Conservation (phyloP, 35 echinoderm and acorn worm genomes). For the Lytechinus variegatus region DNA sequence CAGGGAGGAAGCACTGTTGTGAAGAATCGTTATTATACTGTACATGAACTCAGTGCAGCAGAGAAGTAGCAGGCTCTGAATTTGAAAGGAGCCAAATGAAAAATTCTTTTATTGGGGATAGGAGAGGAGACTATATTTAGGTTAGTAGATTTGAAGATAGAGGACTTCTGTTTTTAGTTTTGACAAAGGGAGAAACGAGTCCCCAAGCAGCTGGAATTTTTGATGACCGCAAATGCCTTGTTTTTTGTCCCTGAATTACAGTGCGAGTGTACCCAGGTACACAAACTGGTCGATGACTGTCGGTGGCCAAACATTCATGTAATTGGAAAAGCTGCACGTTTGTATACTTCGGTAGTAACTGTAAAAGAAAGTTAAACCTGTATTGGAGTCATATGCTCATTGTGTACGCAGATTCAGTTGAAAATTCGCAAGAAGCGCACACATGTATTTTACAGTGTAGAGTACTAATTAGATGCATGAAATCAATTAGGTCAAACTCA, state of each 20-base stretch:
- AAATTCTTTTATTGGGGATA: too few species aligned
- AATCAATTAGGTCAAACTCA: neutral
- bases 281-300: neutral
- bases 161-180: neutral
- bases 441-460: neutral
- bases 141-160: neutral
- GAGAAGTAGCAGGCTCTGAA: neutral
- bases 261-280: neutral
- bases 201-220: constrained; percentile 35
- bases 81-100: too few species aligned
- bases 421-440: neutral
- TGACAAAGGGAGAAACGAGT: neutral
- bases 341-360: neutral
- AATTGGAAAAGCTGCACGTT: neutral
- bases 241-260: constrained; percentile 16
- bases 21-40: neutral
- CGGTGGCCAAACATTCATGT: neutral
- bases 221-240: constrained; percentile 46
- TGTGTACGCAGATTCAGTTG: neutral
- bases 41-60: neutral
- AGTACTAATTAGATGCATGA: neutral
- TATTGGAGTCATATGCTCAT: neutral
- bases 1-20: neutral
- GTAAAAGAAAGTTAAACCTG: neutral
- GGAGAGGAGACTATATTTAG: neutral